Evolutionary conservation across 1,140 invertebrate genomes (phyloP).

Genomic region (Apis laboriosa): DNA sequence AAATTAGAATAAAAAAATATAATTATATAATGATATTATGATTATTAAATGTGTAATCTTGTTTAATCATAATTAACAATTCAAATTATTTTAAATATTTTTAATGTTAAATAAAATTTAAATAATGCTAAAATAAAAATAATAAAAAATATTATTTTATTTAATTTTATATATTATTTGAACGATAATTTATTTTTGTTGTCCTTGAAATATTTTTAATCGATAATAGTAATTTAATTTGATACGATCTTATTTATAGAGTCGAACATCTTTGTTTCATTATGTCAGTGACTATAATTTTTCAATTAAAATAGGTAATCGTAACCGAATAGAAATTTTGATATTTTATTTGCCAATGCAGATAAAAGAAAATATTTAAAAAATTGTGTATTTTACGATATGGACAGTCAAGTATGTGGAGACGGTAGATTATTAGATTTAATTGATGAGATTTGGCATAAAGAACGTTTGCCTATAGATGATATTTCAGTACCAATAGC

Average conservation of each 20-base stretch:
- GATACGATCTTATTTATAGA: background rate
- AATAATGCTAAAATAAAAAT: background rate
- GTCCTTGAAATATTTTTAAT: background rate
- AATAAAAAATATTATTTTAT: background rate
- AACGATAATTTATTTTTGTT: background rate
- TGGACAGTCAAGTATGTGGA: constrained; percentile 84
- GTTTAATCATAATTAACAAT: background rate
- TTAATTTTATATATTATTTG: background rate
- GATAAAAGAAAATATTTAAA: background rate
- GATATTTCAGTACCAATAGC: constrained; percentile 93
- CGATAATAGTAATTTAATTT: background rate
- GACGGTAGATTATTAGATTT: constrained; percentile 92
- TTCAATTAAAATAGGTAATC: background rate
- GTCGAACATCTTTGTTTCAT: background rate
- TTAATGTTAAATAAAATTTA: background rate
- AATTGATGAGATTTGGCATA: constrained; percentile 94
- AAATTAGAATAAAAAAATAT: background rate
- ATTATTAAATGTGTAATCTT: background rate
- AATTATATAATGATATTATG: background rate
- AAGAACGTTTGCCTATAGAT: constrained; percentile 92
- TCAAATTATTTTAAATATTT: background rate
- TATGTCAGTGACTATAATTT: background rate
- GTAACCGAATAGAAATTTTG: background rate
- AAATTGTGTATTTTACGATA: constrained; percentile 61
- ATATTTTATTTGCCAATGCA: background rate